Conservation (phyloP, 2,888 invertebrate species). For the Temnothorax unifasciatus region DNA sequence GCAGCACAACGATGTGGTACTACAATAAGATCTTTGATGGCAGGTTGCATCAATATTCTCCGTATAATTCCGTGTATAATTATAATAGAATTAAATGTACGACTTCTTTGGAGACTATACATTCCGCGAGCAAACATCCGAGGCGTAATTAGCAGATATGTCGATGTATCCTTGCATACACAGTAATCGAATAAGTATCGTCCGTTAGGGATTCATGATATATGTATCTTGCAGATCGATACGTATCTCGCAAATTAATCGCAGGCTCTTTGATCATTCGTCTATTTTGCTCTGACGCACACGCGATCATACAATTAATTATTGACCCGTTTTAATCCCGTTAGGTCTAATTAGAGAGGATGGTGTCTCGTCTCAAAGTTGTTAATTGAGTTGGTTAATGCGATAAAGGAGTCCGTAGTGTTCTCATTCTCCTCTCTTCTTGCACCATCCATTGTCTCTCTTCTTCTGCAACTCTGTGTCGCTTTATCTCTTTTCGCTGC, state of each 20-base stretch:
- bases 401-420: constrained; percentile 78
- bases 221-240: constrained; percentile 33
- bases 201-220: constrained; percentile 38
- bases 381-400: constrained; percentile 83
- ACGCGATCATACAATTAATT: constrained; percentile 78
- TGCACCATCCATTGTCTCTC: constrained; percentile 29
- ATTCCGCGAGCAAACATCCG: background rate
- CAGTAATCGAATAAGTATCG: constrained; percentile 30
- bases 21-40: constrained; percentile 28
- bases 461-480: constrained; percentile 34
- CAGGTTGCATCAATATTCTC: background rate
- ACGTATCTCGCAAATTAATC: constrained; percentile 46
- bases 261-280: constrained; percentile 46
- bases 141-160: constrained; percentile 28
- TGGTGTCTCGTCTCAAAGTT: constrained; percentile 77
- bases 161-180: background rate
- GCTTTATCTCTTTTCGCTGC: constrained; percentile 30
- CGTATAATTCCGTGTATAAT: constrained; percentile 16
- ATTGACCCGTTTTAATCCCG: constrained; percentile 81
- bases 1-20: constrained; percentile 17
- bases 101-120: background rate
- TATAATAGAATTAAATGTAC: constrained; percentile 7
- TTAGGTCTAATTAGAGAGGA: constrained; percentile 80
- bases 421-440: constrained; percentile 60
- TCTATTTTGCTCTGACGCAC: constrained; percentile 63